Evolutionary conservation across 2,888 invertebrate species (phyloP), one percentile per base, ranked within the genome.

Genomic region (Podotricha telesiphe): DNA sequence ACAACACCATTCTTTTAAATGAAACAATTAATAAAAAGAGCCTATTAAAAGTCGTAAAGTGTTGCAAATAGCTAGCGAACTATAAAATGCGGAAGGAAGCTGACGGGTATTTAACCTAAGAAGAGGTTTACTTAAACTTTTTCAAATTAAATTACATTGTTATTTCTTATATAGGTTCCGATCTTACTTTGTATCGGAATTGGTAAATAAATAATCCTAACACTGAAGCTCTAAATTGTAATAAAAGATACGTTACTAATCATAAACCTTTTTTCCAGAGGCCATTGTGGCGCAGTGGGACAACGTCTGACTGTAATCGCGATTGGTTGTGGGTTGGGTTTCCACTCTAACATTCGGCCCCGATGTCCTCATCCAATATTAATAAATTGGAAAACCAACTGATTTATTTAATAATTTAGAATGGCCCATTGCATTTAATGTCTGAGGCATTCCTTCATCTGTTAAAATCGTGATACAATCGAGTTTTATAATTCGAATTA

Each of bases 31-130:
- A 66, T 68, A 61, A 63, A 37, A 37, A 62, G 42, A 55, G 61
- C 63, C 45, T 37, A 55, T 68, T 71, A 53, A 66, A 65, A 51
- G 42, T 55, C 34, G 48, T 65, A 65, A 62, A 63, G 62, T 56
- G 62, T 65, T 71, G 71, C 68, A 63, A 65, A 68, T 53, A 58
- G 42, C 56, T 22, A 45, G 62, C 50, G 28, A 68, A 71, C 62
- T 65, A 65, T 68, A 47, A 67, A 70, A 48, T 47, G 61, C 47
- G 47, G 53, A 61, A 53, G 28, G 13, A 67, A 45, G n/a, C 51
- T 42, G 63, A 63, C 40, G 53, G 47, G 47, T 67, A 13, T 53
- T 67, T 67, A 67, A 53, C 61, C 20, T 48, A 37, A 55, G 61
- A 55, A 19, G 37, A 34, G 40, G 53, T 55, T 64, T 42, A 53